Conservation (phyloP, 2,113 vertebrate genomes). For the Vimba vimba region DNA sequence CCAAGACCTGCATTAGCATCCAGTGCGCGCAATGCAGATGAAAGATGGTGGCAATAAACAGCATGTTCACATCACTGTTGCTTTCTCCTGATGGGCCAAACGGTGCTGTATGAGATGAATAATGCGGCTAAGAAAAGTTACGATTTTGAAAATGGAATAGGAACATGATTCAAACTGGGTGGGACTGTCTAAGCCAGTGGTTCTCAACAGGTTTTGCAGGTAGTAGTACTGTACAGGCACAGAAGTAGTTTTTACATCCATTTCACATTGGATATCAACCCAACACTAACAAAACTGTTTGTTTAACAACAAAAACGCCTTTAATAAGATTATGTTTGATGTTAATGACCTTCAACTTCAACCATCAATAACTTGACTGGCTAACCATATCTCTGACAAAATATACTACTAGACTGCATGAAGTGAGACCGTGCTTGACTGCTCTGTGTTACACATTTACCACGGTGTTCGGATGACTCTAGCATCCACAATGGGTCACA, state of each 20-base stretch:
- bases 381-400: not conserved
- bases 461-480: not conserved
- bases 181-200: not conserved
- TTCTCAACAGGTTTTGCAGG: not conserved
- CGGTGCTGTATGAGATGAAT: not conserved
- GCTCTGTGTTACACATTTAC: not conserved
- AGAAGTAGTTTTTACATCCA: not conserved
- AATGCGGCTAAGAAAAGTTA: constrained; percentile 2
- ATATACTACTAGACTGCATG: not conserved
- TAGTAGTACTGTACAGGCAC: no score
- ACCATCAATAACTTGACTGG: not conserved
- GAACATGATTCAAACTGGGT: not conserved
- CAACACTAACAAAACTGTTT: not conserved
- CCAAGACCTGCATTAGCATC: constrained; percentile 24
- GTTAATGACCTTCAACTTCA: not conserved
- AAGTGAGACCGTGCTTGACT: not conserved
- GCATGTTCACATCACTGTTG: constrained; percentile 24
- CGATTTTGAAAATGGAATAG: not conserved
- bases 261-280: not conserved
- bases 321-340: no score
- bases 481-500: not conserved
- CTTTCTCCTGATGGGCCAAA: constrained; percentile 19
- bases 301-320: not conserved
- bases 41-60: constrained; percentile 30
- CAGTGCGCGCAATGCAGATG: constrained; percentile 3